Base-by-base conservation (phyloP, 2,888 invertebrate genomes). In the Pandemis heparana region DNA sequence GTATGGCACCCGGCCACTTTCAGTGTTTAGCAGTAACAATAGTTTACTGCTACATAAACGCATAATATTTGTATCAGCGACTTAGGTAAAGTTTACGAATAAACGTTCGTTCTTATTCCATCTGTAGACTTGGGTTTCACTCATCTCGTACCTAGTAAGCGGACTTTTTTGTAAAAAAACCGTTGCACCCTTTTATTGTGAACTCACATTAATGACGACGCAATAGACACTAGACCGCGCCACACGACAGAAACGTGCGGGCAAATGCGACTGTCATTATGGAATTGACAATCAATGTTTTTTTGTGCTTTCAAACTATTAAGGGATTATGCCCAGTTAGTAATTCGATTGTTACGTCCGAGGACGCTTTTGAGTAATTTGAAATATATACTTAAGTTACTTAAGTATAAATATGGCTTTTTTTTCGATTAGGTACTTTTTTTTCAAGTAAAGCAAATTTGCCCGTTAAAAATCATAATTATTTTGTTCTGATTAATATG, bases 231-330 rank as follows among this genome's bases (percentile, higher is more conserved):
- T 53, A 32, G 60, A 56, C 61, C 23, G 41, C 46, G 65, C 23
- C 69, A 75, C 70, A 59, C 46, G 66, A 51, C 75, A 32, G 38
- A 51, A 61, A 56, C 66, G 71, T 69, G 71, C 32, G 70, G 18
- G 51, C 32, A 59, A 73, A 68, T 59, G 68, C 64, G 48, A 73
- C 63, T 69, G 63, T 64, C 73, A 73, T 73, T 73, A 73, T 51
- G 68, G 73, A 73, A 63, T 72, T 72, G 68, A 63, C 68, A 72
- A 72, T 73, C 73, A 73, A 73, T 63, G 59, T 56, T 73, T 60
- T 43, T 73, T 63, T 68, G 56, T 67, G 67, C 14, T 61, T 41
- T 59, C 16, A 39, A 23, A 23, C 62, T 41, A 72, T 75, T 70
- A 65, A 62, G 48, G 61, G 71, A 75, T 75, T 70, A 72, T 39